Evolutionary conservation across 2,888 invertebrate species (phyloP).

Genomic region (Ichneumoninae sp.): DNA sequence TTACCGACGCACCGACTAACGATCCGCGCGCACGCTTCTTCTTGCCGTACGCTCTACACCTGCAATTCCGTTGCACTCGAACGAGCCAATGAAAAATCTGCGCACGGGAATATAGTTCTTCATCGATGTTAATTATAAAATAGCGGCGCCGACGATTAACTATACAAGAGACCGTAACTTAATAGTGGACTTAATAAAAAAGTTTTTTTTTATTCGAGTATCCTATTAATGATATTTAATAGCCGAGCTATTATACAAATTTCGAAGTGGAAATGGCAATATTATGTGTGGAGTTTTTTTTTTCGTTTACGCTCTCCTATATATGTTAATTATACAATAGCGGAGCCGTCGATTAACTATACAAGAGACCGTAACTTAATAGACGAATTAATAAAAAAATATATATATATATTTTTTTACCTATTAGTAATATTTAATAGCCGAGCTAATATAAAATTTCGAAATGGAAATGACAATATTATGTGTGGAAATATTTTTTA

Average conservation of each 20-base stretch:
- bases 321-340: background rate
- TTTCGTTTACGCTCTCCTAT: no score
- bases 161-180: background rate
- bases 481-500: no score
- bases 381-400: no score
- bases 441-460: no score
- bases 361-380: background rate
- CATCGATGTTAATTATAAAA: slow-evolving; percentile 5
- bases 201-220: no score
- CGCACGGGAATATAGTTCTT: background rate
- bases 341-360: background rate
- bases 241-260: no score
- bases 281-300: no score
- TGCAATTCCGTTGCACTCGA: slow-evolving; percentile 44
- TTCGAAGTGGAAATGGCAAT: no score
- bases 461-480: no score
- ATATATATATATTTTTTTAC: no score
- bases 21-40: slow-evolving; percentile 56
- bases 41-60: slow-evolving; percentile 16
- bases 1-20: slow-evolving; percentile 56
- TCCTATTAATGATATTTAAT: no score
- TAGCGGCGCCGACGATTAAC: background rate
- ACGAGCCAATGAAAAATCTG: slow-evolving; percentile 11
- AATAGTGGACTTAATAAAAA: background rate
- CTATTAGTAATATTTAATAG: no score